Percentiles rank a stretch among this genome's conserved stretches.
Evolutionary conservation across 1,140 invertebrate species (phyloP).

Genomic region (Diorhabda sublineata): DNA sequence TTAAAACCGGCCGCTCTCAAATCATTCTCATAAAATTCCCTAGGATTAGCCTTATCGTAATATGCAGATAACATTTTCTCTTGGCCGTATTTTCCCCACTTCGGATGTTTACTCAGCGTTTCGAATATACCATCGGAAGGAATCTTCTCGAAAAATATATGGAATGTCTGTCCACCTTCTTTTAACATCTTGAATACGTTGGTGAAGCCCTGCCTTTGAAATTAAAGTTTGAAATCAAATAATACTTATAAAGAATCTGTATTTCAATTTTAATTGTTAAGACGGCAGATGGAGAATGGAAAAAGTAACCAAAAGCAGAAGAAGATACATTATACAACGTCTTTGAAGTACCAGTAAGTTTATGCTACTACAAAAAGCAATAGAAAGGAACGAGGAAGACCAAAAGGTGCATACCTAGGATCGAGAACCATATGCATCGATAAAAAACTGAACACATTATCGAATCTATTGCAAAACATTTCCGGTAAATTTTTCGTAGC

Average conservation of each 20-base stretch:
- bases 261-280: no score
- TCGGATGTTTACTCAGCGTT: not conserved
- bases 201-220: not conserved
- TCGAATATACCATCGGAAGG: not conserved
- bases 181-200: not conserved
- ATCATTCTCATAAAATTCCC: not conserved
- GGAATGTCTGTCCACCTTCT: not conserved
- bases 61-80: not conserved
- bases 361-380: no score
- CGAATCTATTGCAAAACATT: not conserved
- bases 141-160: not conserved
- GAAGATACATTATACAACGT: not conserved
- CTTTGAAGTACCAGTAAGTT: not conserved
- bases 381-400: no score
- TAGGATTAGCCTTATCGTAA: not conserved
- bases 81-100: constrained; percentile 8
- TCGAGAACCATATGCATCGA: not conserved
- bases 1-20: not conserved
- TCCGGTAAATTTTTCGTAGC: not conserved
- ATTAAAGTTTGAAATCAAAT: not conserved
- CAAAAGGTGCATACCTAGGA: not conserved
- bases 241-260: not conserved
- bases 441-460: not conserved
- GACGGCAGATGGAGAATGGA: not conserved
- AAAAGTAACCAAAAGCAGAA: not conserved